These are phyloP conservation scores for Icerya purchasi DNA, from an alignment of 2,888 invertebrate genomes.

Conservation along the genomic window DNA sequence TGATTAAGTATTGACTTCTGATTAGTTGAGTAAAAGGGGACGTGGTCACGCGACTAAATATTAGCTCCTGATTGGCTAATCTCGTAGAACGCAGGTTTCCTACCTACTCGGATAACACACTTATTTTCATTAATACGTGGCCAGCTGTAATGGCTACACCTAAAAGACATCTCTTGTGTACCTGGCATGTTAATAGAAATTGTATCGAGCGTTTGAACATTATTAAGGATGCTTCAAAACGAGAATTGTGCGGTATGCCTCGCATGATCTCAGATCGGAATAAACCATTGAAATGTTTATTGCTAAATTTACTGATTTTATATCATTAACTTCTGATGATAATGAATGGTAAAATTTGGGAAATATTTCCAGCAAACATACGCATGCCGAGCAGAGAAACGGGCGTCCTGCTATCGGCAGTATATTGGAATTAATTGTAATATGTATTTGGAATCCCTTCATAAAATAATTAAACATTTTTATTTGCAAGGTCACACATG, in stretches of 20 bases:
- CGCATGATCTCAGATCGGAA: not conserved
- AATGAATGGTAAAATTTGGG: not conserved
- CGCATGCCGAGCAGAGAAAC: not conserved
- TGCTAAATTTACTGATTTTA: not conserved
- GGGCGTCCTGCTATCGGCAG: not conserved
- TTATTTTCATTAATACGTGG: not conserved
- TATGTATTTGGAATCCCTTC: not conserved
- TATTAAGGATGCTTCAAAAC: not conserved
- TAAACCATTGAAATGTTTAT: not conserved
- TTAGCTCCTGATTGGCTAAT: no score
- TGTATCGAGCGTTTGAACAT: not conserved
- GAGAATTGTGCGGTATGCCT: not conserved
- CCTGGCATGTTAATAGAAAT: not conserved
- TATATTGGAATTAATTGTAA: not conserved
- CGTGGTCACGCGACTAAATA: no score
- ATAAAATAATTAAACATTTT: slow-evolving; percentile 1
- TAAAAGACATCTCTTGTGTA: not conserved
- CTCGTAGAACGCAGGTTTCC: no score
- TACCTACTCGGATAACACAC: not conserved
- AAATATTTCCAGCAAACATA: not conserved
- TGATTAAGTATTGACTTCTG: no score
- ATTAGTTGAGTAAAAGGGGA: no score
- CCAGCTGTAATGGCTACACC: not conserved
- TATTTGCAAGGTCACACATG: no score
- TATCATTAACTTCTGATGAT: not conserved